Base-by-base conservation (phyloP, 2,888 invertebrate species). In the Leptarthrus brevirostris region DNA sequence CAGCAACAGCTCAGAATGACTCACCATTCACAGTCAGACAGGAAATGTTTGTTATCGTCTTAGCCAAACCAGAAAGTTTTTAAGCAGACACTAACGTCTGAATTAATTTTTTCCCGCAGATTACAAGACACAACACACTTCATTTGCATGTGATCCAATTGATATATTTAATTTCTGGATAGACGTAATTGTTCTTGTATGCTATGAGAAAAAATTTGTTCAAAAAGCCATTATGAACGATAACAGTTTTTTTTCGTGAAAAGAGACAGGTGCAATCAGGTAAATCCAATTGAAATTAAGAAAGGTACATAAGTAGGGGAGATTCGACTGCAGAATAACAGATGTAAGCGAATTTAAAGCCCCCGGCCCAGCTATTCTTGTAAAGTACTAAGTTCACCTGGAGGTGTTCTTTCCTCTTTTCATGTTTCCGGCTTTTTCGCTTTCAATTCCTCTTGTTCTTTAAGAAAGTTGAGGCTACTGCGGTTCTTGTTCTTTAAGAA, bases 181-280 rank as follows among this genome's bases (percentile, higher is more conserved):
- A 40, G 40, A 3, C 12, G n/a, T 6, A 12, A 40, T 40, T 40
- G n/a, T 40, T 40, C n/a, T 40, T 12, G 10, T n/a, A 40, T 5
- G 30, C 30, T 30, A 3, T 30, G 8, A 30, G 8, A 30, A 30
- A 30, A 8, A 40, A 40, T 3, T 3, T 40, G 40, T 6, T 40
- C 6, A 40, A n/a, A 6, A 40, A 3, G n/a, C 10, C n/a, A 12
- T 40, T 40, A 12, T 40, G 12, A 40, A 12, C 40, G 40, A 40
- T 40, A 12, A 40, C 12, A 40, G n/a, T 1, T 0, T 30, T 30
- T 30, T 30, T 30, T 30, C 8, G 30, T 18, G 12, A 16, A 36
- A 34, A 36, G 20, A 36, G 36, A 18, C 58, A 58, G 58, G 58
- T 58, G 58, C 58, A 58, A 36, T 58, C 58, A 58, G n/a, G 12